phyloP scores from a whole-genome alignment of 2,888 invertebrate genomes.

The Caenorhabditis imperialis region DNA sequence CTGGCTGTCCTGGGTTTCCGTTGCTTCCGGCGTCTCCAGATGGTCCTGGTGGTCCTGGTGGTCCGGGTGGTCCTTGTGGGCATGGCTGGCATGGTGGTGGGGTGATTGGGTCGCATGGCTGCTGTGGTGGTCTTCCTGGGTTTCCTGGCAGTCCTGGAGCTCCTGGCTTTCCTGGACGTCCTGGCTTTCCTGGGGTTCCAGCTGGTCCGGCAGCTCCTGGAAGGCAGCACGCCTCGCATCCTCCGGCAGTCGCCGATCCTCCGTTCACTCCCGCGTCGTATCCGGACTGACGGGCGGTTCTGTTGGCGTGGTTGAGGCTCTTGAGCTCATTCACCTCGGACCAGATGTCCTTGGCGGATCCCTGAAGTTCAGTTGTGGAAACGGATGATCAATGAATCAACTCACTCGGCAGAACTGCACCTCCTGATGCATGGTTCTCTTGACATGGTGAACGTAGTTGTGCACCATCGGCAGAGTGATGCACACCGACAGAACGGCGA shows the following conservation, averaged over 20 bases:
- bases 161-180: constrained; percentile 64
- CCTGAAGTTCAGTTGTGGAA: constrained; percentile 24
- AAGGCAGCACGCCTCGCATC: constrained; percentile 73
- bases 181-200: constrained; percentile 64
- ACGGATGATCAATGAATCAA: neutral
- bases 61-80: constrained; percentile 58
- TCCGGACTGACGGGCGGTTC: constrained; percentile 70
- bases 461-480: constrained; percentile 67
- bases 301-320: constrained; percentile 61
- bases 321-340: constrained; percentile 64
- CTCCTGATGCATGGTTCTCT: constrained; percentile 63
- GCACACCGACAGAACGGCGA: constrained; percentile 63
- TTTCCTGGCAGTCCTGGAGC: constrained; percentile 68
- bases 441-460: constrained; percentile 65
- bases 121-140: constrained; percentile 63
- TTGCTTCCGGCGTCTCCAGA: constrained; percentile 51
- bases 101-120: constrained; percentile 71
- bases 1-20: constrained; percentile 61
- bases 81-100: constrained; percentile 71
- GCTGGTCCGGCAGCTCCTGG: constrained; percentile 64
- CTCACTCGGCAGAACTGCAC: constrained; percentile 61
- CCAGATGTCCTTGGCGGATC: constrained; percentile 64
- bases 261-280: constrained; percentile 59
- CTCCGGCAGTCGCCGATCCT: constrained; percentile 52
- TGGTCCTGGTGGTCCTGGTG: constrained; percentile 49